Conservation (phyloP, 2,888 invertebrate genomes). For the Pocota personata region DNA sequence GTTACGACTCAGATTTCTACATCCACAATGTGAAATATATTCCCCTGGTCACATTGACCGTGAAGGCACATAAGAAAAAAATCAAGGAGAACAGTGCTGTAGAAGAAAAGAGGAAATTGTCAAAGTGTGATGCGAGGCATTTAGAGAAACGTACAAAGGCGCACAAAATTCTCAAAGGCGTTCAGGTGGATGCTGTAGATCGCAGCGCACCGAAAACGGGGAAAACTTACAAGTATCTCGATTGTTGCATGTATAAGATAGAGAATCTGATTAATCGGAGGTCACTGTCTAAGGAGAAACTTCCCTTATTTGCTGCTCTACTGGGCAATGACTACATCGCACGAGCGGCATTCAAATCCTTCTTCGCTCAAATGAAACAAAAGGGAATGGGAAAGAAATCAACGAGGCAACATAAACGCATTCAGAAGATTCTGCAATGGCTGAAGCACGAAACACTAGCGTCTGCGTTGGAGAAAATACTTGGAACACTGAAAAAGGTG, state of each 20-base stretch:
- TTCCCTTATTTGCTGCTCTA: constrained; percentile 92
- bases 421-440: constrained; percentile 90
- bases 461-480: constrained; percentile 87
- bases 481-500: constrained; percentile 85
- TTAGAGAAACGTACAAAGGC: constrained; percentile 79
- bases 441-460: constrained; percentile 88
- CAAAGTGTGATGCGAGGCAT: constrained; percentile 78
- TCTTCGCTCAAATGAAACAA: constrained; percentile 86
- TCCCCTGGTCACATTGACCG: constrained; percentile 88
- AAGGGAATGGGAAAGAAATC: constrained; percentile 81
- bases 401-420: constrained; percentile 87
- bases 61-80: constrained; percentile 82
- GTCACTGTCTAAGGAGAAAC: constrained; percentile 86
- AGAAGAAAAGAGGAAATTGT: constrained; percentile 72
- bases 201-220: constrained; percentile 55
- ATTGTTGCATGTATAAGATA: constrained; percentile 89
- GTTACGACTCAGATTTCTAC: constrained; percentile 97
- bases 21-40: constrained; percentile 93
- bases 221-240: constrained; percentile 80
- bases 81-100: constrained; percentile 39
- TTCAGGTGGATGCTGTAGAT: constrained; percentile 74
- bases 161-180: constrained; percentile 76
- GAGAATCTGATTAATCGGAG: constrained; percentile 87
- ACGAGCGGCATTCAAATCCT: constrained; percentile 86
- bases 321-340: constrained; percentile 95